Percentiles rank a stretch among this genome's conserved stretches.
Evolutionary conservation across 2,888 invertebrate species (phyloP).

Genomic region (Plagodis dolabraria): DNA sequence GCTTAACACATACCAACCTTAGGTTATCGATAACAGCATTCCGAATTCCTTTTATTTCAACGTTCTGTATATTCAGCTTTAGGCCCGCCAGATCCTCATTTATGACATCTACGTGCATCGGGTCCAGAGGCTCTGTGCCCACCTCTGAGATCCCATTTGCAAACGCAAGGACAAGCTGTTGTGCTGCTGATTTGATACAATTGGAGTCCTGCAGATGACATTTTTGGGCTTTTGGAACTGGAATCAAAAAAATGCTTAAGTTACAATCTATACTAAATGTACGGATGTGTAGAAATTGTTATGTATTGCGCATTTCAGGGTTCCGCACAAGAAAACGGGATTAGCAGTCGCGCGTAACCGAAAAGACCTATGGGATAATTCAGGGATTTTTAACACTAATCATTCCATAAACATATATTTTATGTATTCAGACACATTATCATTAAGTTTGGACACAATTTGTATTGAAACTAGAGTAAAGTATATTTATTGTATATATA

Average conservation of each 20-base stretch:
- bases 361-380: no score
- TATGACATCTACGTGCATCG: constrained; percentile 53
- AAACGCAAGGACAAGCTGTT: constrained; percentile 45
- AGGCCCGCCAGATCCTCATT: constrained; percentile 64
- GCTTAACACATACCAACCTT: constrained; percentile 42
- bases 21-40: constrained; percentile 53
- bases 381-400: no score
- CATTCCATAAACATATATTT: no score
- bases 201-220: constrained; percentile 52
- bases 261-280: background rate
- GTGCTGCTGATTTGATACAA: constrained; percentile 54
- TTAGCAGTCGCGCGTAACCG: no score
- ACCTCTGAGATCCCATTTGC: constrained; percentile 58
- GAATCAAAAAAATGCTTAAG: constrained; percentile 31
- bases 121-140: constrained; percentile 58
- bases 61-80: constrained; percentile 53
- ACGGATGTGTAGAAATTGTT: no score
- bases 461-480: no score
- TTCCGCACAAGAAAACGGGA: no score
- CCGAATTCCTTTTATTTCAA: constrained; percentile 52
- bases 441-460: no score
- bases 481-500: no score
- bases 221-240: constrained; percentile 60
- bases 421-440: no score
- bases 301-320: no score